Evolutionary conservation across 2,113 vertebrate genomes (phyloP).

Genomic region (Xenotilapia caudafasciata): DNA sequence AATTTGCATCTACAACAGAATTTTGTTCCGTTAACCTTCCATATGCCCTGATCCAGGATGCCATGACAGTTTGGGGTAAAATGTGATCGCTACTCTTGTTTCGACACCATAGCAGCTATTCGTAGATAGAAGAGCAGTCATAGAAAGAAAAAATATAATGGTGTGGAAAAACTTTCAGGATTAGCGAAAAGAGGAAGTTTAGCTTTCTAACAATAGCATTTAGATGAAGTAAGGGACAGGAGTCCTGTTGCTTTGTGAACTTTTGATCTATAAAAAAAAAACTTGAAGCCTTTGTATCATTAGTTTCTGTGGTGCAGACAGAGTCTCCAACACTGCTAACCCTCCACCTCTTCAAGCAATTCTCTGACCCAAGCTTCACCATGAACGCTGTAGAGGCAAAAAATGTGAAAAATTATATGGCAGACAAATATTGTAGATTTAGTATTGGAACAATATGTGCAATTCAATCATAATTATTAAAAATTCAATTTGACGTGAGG

Average conservation of each 20-base stretch:
- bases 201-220: neutral
- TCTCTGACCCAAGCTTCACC: neutral
- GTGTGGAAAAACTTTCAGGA: neutral
- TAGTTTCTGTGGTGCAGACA: neutral
- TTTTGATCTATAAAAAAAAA: neutral
- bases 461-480: neutral
- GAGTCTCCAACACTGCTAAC: neutral
- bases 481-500: neutral
- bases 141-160: neutral
- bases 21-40: neutral
- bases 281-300: neutral
- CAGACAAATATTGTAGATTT: neutral
- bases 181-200: neutral
- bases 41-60: neutral
- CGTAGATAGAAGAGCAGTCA: neutral
- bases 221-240: neutral
- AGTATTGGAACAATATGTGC: neutral
- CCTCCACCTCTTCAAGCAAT: neutral
- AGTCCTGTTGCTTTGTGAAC: neutral
- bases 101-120: neutral
- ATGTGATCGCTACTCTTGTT: accelerated
- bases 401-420: neutral
- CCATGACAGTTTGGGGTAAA: neutral
- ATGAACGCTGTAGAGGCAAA: neutral
- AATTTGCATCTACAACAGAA: neutral